Evolutionary conservation across 2,113 vertebrate genomes (phyloP).

Genomic region (Pteruthius melanotis): DNA sequence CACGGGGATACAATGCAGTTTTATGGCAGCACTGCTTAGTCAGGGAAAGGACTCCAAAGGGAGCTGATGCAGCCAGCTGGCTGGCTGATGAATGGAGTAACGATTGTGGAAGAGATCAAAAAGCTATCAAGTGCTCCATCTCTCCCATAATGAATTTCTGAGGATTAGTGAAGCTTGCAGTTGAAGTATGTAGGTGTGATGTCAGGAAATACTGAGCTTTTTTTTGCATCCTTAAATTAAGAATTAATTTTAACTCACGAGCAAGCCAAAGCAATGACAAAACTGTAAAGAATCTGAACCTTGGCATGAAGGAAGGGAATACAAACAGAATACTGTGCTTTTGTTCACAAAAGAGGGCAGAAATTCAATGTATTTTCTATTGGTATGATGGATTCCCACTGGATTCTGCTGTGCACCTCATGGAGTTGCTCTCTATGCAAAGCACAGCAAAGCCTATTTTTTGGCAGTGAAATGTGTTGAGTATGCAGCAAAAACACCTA

Average conservation of each 20-base stretch:
- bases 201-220: not conserved
- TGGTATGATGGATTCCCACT: not conserved
- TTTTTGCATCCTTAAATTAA: not conserved
- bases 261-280: not conserved
- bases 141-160: not conserved
- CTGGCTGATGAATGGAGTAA: not conserved
- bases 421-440: not conserved
- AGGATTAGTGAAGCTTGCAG: not conserved
- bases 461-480: not conserved
- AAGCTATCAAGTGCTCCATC: not conserved
- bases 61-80: conserved; percentile 42
- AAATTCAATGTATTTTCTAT: not conserved
- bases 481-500: not conserved
- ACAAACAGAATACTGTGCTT: not conserved
- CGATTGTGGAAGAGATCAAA: not conserved
- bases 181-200: not conserved
- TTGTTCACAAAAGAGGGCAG: not conserved
- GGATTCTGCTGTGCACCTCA: not conserved
- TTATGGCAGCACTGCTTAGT: conserved; percentile 53
- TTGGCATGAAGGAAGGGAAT: not conserved
- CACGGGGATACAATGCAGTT: not conserved
- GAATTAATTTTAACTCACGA: not conserved
- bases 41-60: conserved; percentile 49
- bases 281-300: not conserved
- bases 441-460: not conserved